A percentile compares a stretch with the other conserved stretches of the same genome.
phyloP scores from a whole-genome alignment of 2,113 vertebrate genomes.

The Taxidea taxus region DNA sequence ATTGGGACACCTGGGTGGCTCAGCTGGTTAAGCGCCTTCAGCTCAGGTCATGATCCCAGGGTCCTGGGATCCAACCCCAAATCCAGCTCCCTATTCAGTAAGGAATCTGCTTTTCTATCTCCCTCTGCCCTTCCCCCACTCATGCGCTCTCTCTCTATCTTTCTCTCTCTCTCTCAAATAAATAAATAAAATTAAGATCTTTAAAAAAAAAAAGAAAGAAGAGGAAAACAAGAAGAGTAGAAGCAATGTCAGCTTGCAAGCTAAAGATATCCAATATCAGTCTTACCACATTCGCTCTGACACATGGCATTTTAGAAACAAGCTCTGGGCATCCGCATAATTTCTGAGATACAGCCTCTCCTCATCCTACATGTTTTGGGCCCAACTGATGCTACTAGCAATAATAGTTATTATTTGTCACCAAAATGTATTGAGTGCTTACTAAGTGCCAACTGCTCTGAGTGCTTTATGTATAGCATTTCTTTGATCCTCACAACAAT shows the following conservation, averaged over 20 bases:
- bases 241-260: background rate
- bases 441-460: background rate
- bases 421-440: background rate
- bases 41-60: background rate
- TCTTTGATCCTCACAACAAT: background rate
- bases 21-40: background rate
- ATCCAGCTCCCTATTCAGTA: accelerated
- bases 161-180: background rate
- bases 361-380: background rate
- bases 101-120: background rate
- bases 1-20: background rate
- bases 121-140: background rate
- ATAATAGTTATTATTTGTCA: background rate
- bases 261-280: background rate
- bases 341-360: background rate
- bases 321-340: background rate
- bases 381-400: background rate
- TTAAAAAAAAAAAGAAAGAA: background rate
- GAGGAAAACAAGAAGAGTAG: background rate
- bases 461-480: background rate
- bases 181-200: background rate
- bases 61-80: background rate
- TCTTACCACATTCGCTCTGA: background rate
- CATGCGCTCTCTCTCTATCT: background rate
- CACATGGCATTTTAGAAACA: background rate